These are phyloP conservation scores for Crossaster papposus DNA, from an alignment of 53 echinoderm and acorn worm species.

Conservation along the genomic window DNA sequence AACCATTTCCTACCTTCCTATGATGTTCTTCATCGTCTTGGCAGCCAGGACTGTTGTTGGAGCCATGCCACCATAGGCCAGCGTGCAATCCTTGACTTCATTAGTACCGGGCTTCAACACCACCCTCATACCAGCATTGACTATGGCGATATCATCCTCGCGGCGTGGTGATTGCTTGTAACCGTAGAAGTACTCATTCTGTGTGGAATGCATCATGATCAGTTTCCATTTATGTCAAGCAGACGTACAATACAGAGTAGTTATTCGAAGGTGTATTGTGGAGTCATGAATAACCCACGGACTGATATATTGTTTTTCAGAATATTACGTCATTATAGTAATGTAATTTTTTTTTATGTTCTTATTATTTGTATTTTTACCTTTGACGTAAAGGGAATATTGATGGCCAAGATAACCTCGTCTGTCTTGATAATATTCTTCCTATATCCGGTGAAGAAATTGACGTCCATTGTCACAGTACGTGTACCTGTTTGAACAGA, in stretches of 20 bases:
- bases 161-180: slow-evolving; percentile 76
- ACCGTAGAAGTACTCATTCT: slow-evolving; percentile 71
- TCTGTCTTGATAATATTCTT: slow-evolving; percentile 70
- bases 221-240: no score
- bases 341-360: not conserved
- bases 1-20: slow-evolving; percentile 67
- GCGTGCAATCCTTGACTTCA: slow-evolving; percentile 53
- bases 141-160: slow-evolving; percentile 73
- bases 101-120: slow-evolving; percentile 55
- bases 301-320: no score
- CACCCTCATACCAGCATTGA: slow-evolving; percentile 76
- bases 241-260: no score
- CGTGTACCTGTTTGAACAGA: slow-evolving; percentile 51
- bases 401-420: slow-evolving; percentile 74
- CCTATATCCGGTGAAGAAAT: slow-evolving; percentile 83
- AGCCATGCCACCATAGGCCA: slow-evolving; percentile 90
- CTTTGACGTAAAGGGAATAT: slow-evolving; percentile 78
- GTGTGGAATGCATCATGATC: not conserved
- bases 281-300: no score
- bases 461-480: slow-evolving; percentile 69
- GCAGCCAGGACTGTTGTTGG: slow-evolving; percentile 76
- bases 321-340: no score
- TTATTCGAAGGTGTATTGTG: no score
- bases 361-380: slow-evolving; percentile 52
- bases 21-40: slow-evolving; percentile 69